Base-by-base conservation (phyloP, 2,888 invertebrate genomes). In the Leucophora obtusa region DNA sequence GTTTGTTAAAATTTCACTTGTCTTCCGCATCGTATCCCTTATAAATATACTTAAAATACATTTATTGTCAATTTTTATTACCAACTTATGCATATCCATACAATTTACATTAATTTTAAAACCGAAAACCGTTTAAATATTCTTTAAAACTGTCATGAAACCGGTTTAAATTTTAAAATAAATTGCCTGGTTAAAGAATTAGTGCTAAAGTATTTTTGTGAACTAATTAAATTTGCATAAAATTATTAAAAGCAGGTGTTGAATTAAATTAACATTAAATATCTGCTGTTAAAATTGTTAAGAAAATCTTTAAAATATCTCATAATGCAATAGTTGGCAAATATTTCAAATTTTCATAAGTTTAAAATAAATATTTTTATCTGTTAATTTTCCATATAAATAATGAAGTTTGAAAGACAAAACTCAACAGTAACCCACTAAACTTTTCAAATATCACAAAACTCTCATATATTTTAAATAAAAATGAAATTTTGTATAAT, bases 361-460 rank as follows among this genome's bases (percentile, higher is more conserved):
- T 38, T 47, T 43, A 5, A 11, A 38, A 38, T 10, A 14, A 38
- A 38, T 38, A 38, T 38, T 38, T 38, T 38, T 7, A 35, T 35
- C 2, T 1, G 35, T 24, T 54, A 54, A 63, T 38, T 24, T 70
- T 70, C 69, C 50, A 28, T 77, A 77, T 77, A 77, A 77, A 77
- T 65, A 59, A 63, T 43, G 51, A 18, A 21, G n/a, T 35, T 63
- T 33, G 0, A 14, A 21, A 21, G 11, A 10, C 11, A 4, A 43
- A 53, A 11, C 43, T 65, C 10, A 53, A 21, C 70, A 77, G 63
- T 70, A 43, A 59, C 33, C 59, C 15, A 47, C 28, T 15, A 1
- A 65, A 58, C 15, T 51, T 60, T 18, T 33, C 11, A 50, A 47
- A 11, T 21, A 14, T 60, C 14, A 18, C 5, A 9, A 53, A 14